Base-by-base conservation (phyloP, 2,888 invertebrate genomes). In the Stegophylla sp. region DNA sequence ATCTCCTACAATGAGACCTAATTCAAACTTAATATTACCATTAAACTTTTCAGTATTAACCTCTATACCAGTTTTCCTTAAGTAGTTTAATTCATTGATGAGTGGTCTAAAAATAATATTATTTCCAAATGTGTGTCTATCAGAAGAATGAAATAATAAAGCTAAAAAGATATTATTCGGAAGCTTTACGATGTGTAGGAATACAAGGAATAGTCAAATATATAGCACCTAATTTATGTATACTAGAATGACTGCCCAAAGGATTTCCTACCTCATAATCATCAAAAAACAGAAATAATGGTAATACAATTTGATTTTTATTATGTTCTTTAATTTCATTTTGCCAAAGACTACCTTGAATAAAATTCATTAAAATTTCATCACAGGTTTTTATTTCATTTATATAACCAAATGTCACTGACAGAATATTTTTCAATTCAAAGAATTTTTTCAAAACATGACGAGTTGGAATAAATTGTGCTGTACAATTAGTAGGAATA, bases 201-300 rank as follows among this genome's bases (percentile, higher is more conserved):
- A 66, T 23, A 34, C 67, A 72, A 9, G 72, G 72, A 0, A 61
- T 26, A 28, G 59, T 15, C 4, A 61, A 4, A 61, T 72, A 72
- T 10, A 72, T 23, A 20, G 61, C 66, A 41, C 64, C 48, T 17
- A 75, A n/a, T 63, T 74, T 74, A 63, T 74, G 74, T 23, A 74
- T 67, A 15, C 51, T 15, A 67, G 64, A 48, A 63, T 74, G 74
- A 59, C 17, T 41, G 17, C 74, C 74, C 12, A 74, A 45, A 41
- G 45, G 41, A 12, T 74, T 74, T 41, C 64, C 74, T 15, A n/a
- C n/a, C n/a, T n/a, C n/a, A n/a, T n/a, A n/a, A n/a, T n/a, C n/a
- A n/a, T n/a, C n/a, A n/a, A n/a, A 41, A 20, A 34, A 53, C 4
- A 51, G n/a, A 72, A 34, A 72, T 15, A 66, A 41, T 66, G 41